Percentiles rank a stretch among this genome's conserved stretches.
These are phyloP conservation scores for Octonoba sinensis DNA, from an alignment of 2,888 invertebrate genomes.

Conservation along the genomic window DNA sequence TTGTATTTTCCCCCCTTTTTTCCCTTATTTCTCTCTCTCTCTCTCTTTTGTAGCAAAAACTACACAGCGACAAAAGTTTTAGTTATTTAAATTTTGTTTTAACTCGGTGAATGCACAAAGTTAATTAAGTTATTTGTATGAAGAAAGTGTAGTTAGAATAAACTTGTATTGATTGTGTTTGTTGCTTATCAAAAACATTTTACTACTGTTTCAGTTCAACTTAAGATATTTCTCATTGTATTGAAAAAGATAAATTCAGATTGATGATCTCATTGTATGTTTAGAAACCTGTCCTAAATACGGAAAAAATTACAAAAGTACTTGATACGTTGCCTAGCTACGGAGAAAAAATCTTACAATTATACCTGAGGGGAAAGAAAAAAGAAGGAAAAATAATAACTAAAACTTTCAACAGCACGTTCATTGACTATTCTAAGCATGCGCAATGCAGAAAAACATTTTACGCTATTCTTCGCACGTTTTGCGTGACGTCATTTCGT, in stretches of 20 bases:
- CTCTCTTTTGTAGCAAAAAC: too few species aligned
- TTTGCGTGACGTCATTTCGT: constrained; percentile 46
- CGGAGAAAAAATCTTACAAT: too few species aligned
- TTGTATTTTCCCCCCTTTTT: too few species aligned
- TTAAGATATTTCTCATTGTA: constrained; percentile 58
- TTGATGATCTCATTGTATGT: constrained; percentile 45
- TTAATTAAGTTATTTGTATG: too few species aligned
- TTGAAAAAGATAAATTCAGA: constrained; percentile 44
- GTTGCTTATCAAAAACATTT: background rate
- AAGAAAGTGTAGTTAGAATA: too few species aligned
- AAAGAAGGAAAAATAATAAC: constrained; percentile 2
- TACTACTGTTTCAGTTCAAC: constrained; percentile 32
- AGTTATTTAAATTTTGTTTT: too few species aligned
- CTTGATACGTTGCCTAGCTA: too few species aligned
- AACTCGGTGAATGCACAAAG: too few species aligned
- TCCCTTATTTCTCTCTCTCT: too few species aligned
- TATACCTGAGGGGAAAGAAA: background rate
- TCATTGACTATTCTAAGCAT: constrained; percentile 33
- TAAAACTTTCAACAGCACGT: background rate
- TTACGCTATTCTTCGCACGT: constrained; percentile 41
- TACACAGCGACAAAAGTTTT: too few species aligned
- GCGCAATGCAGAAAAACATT: constrained; percentile 6
- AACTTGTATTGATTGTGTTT: too few species aligned
- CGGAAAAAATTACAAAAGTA: too few species aligned
- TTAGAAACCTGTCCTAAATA: background rate